Evolutionary conservation across 2,888 invertebrate genomes (phyloP).

Genomic region (Aphelenchoides bicaudatus): DNA sequence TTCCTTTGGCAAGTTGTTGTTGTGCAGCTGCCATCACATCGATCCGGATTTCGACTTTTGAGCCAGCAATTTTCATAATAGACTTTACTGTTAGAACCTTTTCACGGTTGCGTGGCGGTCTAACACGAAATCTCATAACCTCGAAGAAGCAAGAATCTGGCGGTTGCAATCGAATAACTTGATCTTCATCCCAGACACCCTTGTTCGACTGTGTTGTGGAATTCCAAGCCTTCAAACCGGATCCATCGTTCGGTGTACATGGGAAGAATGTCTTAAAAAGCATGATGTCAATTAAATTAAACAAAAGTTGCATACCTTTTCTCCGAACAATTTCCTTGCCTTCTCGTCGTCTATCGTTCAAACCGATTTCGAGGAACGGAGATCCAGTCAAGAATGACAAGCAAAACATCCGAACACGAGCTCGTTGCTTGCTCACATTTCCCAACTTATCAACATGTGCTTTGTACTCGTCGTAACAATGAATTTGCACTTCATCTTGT

Average conservation of each 20-base stretch:
- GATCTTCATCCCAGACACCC: slow-evolving; percentile 28
- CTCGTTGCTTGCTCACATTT: slow-evolving; percentile 78
- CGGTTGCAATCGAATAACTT: slow-evolving; percentile 67
- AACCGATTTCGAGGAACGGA: slow-evolving; percentile 91
- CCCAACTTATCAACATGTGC: slow-evolving; percentile 71
- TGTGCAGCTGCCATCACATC: slow-evolving; percentile 85
- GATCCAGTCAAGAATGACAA: slow-evolving; percentile 91
- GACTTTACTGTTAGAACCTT: slow-evolving; percentile 90
- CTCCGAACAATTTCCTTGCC: slow-evolving; percentile 86
- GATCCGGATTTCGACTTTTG: slow-evolving; percentile 79
- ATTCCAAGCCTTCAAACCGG: slow-evolving; percentile 84
- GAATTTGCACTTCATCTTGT: slow-evolving; percentile 80
- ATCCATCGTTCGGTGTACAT: slow-evolving; percentile 97
- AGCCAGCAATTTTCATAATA: slow-evolving; percentile 64
- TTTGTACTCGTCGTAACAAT: slow-evolving; percentile 60
- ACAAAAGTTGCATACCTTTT: no score
- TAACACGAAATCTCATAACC: slow-evolving; percentile 68
- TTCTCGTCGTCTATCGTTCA: slow-evolving; percentile 74
- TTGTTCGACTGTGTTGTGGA: slow-evolving; percentile 87
- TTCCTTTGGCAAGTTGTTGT: slow-evolving; percentile 69
- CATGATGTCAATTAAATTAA: no score
- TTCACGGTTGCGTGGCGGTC: slow-evolving; percentile 90
- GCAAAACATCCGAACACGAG: slow-evolving; percentile 88
- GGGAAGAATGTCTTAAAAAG: slow-evolving; percentile 99
- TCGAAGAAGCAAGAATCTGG: slow-evolving; percentile 60